Conservation (phyloP, 2,113 vertebrate genomes). For the Eleginops maclovinus region DNA sequence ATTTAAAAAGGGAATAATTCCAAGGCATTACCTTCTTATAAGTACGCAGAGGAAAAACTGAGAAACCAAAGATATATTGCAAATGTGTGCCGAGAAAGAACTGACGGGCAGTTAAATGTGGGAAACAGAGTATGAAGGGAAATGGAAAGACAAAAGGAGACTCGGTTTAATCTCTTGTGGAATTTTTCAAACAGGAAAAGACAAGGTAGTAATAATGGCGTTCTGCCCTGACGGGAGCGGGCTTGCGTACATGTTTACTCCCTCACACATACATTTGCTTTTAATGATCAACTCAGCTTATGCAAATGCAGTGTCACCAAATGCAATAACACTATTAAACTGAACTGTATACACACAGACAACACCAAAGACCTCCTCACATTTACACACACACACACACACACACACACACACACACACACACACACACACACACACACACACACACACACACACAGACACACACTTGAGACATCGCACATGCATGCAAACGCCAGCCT, state of each 20-base stretch:
- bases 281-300: slow-evolving; percentile 55
- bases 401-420: neutral
- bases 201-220: slow-evolving; percentile 19
- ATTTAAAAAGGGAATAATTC: slow-evolving; percentile 32
- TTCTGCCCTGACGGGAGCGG: slow-evolving; percentile 24
- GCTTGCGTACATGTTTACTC: slow-evolving; percentile 44
- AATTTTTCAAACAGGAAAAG: slow-evolving; percentile 28
- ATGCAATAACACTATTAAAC: slow-evolving; percentile 30
- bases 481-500: neutral
- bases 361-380: neutral
- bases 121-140: neutral
- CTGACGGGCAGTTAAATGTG: neutral
- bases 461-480: neutral
- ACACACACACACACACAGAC: neutral
- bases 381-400: neutral
- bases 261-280: slow-evolving; percentile 14
- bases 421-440: neutral
- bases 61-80: neutral
- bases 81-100: slow-evolving; percentile 6
- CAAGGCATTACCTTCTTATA: slow-evolving; percentile 1
- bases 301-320: slow-evolving; percentile 57
- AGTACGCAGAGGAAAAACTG: neutral
- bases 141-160: neutral
- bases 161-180: neutral
- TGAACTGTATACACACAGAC: slow-evolving; percentile 13